Evolutionary conservation across 2,113 vertebrate genomes (phyloP).

Genomic region (Indicator indicator): DNA sequence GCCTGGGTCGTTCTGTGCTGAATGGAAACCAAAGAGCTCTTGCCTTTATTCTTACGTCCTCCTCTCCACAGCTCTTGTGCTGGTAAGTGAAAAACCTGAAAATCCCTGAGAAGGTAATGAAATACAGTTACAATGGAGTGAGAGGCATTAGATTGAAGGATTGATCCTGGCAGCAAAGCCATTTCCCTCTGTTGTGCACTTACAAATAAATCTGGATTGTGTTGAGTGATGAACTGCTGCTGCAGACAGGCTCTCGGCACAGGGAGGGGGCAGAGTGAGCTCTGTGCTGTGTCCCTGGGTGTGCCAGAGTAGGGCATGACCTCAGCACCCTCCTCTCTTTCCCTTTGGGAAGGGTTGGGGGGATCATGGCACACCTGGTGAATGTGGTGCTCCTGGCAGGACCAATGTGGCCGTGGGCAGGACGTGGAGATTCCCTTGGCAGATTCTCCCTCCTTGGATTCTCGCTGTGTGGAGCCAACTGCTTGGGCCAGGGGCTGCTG

Average conservation of each 20-base stretch:
- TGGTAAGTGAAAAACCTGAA: constrained; percentile 48
- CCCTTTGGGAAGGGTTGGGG: not conserved
- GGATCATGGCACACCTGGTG: not conserved
- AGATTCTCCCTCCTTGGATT: too few relatives aligned
- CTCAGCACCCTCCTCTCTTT: not conserved
- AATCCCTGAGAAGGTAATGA: constrained; percentile 42
- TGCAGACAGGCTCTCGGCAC: not conserved
- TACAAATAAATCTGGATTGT: constrained; percentile 66
- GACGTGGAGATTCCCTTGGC: not conserved
- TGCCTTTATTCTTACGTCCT: not conserved
- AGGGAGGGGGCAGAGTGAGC: not conserved
- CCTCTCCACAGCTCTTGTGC: constrained; percentile 21
- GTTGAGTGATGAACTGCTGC: constrained; percentile 39
- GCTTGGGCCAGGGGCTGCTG: not conserved
- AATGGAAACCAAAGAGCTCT: not conserved
- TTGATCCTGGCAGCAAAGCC: constrained; percentile 71
- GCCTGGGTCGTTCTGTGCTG: not conserved
- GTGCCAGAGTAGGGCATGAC: not conserved
- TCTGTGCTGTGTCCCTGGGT: rapidly evolving
- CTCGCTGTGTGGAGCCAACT: not conserved
- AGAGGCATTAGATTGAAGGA: constrained; percentile 72
- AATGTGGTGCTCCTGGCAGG: not conserved
- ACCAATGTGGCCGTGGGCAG: not conserved
- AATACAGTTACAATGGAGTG: constrained; percentile 70
- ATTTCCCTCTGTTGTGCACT: constrained; percentile 65